Percentiles rank a stretch among this genome's conserved stretches.
Conservation (phyloP, 2,888 invertebrate genomes). For the Xylophagus ater region DNA sequence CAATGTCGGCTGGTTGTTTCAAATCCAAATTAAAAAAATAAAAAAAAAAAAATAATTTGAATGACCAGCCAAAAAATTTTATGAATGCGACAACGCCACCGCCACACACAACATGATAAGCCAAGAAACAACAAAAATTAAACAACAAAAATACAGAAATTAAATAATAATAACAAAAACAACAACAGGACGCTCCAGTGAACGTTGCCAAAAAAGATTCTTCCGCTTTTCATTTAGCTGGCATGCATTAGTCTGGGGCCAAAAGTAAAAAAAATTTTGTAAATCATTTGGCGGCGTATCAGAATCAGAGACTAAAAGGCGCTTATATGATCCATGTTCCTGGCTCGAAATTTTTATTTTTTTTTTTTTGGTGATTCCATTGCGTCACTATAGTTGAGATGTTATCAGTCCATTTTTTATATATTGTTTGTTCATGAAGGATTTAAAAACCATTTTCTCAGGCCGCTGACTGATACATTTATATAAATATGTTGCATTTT, state of each 20-base stretch:
- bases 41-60: conserved; percentile 2
- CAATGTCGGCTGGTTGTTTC: too few species aligned
- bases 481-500: too few species aligned
- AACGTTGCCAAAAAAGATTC: conserved; percentile 15
- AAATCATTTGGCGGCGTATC: conserved; percentile 10
- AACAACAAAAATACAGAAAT: conserved; percentile 2
- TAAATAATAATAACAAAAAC: conserved; percentile 7
- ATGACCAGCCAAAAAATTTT: conserved; percentile 18
- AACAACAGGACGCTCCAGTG: conserved; percentile 12
- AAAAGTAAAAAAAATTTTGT: conserved; percentile 7
- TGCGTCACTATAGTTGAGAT: not conserved
- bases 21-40: not conserved
- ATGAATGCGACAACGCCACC: conserved; percentile 18
- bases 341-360: not conserved
- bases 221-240: too few species aligned
- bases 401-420: not conserved
- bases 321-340: too few species aligned
- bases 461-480: too few species aligned
- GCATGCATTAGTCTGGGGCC: too few species aligned
- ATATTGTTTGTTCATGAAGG: not conserved
- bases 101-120: too few species aligned
- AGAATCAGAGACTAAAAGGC: conserved; percentile 17
- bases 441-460: not conserved
- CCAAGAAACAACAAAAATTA: too few species aligned
- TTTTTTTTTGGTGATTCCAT: conserved; percentile 1